These are phyloP conservation scores for Colaptes auratus DNA, from an alignment of 2,113 vertebrate genomes.

Conservation along the genomic window DNA sequence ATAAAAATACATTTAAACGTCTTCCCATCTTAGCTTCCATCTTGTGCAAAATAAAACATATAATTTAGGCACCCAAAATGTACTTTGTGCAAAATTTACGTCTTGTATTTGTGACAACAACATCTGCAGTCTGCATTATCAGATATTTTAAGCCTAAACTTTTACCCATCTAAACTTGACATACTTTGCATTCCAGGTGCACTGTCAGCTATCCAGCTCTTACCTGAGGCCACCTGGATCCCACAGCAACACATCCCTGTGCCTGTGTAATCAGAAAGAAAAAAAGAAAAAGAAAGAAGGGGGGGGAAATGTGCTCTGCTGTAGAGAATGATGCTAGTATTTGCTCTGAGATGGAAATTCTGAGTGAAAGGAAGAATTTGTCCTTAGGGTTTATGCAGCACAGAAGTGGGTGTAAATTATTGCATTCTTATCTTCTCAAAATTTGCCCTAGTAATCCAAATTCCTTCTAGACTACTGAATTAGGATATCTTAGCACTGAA, in stretches of 20 bases:
- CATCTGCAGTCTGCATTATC: background rate
- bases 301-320: background rate
- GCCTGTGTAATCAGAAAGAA: background rate
- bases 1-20: background rate
- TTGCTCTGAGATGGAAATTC: background rate
- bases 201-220: background rate
- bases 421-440: conserved; percentile 1
- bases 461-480: conserved; percentile 12
- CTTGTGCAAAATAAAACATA: background rate
- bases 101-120: background rate
- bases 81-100: background rate
- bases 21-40: background rate
- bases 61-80: background rate
- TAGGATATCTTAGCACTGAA: background rate
- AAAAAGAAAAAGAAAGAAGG: background rate
- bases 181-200: background rate
- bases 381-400: conserved; percentile 12
- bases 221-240: background rate
- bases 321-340: background rate
- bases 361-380: background rate
- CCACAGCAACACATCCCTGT: background rate
- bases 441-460: background rate
- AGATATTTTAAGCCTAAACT: background rate
- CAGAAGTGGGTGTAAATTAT: conserved; percentile 19
- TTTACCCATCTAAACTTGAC: background rate